phyloP scores from a whole-genome alignment of 64 coral and sea anemone genomes.

The Porites lutea region DNA sequence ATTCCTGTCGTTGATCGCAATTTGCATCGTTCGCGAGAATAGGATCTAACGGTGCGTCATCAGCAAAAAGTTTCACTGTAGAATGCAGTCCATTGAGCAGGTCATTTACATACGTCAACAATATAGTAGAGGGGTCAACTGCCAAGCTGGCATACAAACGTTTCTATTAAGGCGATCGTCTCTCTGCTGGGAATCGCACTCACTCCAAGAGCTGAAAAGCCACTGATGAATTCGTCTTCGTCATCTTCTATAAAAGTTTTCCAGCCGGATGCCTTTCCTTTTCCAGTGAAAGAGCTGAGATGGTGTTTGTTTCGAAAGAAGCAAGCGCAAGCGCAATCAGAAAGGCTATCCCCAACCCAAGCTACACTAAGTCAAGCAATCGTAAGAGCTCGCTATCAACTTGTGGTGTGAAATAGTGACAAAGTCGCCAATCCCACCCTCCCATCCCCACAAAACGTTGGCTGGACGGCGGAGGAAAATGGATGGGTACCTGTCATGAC shows the following conservation, averaged over 20 bases:
- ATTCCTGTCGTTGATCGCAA: too few species aligned
- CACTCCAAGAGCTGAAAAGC: too few species aligned
- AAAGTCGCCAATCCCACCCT: neutral
- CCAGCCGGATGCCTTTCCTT: too few species aligned
- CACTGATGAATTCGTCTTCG: too few species aligned
- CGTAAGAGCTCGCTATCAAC: neutral
- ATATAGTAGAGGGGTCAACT: too few species aligned
- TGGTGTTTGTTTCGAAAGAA: slow-evolving; percentile 7
- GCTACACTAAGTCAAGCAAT: neutral
- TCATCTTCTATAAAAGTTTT: too few species aligned
- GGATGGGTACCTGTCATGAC: slow-evolving; percentile 8
- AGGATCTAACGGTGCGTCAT: slow-evolving; percentile 26
- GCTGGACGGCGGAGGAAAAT: neutral
- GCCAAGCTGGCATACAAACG: too few species aligned
- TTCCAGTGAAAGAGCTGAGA: neutral
- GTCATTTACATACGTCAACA: slow-evolving; percentile 55
- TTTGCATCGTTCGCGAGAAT: slow-evolving; percentile 24
- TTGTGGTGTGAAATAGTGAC: slow-evolving; percentile 22
- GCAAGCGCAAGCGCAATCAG: neutral
- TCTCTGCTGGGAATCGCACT: too few species aligned
- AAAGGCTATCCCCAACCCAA: neutral
- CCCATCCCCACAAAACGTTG: slow-evolving; percentile 9
- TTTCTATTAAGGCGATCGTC: too few species aligned
- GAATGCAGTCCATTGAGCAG: slow-evolving; percentile 39
- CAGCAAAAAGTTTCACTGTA: slow-evolving; percentile 56